Conservation (phyloP, 2,888 invertebrate genomes). For the Morpho achilles region DNA sequence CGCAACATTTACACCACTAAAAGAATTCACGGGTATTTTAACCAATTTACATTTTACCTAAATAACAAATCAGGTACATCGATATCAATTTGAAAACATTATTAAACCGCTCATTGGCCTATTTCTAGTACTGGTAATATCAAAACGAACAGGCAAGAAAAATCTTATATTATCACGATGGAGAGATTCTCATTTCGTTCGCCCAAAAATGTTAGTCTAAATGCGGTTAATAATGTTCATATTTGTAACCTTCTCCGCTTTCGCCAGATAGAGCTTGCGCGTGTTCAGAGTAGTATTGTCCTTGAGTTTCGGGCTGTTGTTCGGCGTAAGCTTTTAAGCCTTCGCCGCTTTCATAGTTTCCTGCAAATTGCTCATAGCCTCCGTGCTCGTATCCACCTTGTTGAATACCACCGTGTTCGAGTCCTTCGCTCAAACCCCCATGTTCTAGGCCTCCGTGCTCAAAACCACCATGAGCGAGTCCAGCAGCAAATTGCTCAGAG, state of each 20-base stretch:
- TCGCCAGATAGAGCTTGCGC: slow-evolving; percentile 49
- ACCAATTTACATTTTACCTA: slow-evolving; percentile 42
- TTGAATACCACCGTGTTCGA: slow-evolving; percentile 38
- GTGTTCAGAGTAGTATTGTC: slow-evolving; percentile 51
- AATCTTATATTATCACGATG: slow-evolving; percentile 46
- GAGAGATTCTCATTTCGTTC: slow-evolving; percentile 40
- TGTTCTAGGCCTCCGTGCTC: slow-evolving; percentile 48
- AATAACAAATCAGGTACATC: slow-evolving; percentile 71
- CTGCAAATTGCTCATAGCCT: slow-evolving; percentile 35
- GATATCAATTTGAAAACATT: slow-evolving; percentile 36
- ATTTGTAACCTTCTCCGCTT: slow-evolving; percentile 62
- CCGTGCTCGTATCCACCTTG: slow-evolving; percentile 35
- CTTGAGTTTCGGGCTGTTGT: slow-evolving; percentile 51
- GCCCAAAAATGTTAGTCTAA: slow-evolving; percentile 39
- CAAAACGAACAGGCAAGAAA: slow-evolving; percentile 56
- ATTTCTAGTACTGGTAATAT: slow-evolving; percentile 37
- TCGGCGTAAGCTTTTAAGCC: slow-evolving; percentile 62
- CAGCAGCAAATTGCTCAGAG: slow-evolving; percentile 53
- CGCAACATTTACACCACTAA: slow-evolving; percentile 38
- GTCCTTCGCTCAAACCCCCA: slow-evolving; percentile 38
- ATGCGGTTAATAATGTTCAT: slow-evolving; percentile 57
- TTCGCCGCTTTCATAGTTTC: slow-evolving; percentile 56
- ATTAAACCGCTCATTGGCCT: slow-evolving; percentile 40
- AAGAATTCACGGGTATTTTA: slow-evolving; percentile 46
- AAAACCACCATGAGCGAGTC: slow-evolving; percentile 41